Evolutionary conservation across 2,888 invertebrate genomes (phyloP).

Genomic region (Trichopoda pennipes): DNA sequence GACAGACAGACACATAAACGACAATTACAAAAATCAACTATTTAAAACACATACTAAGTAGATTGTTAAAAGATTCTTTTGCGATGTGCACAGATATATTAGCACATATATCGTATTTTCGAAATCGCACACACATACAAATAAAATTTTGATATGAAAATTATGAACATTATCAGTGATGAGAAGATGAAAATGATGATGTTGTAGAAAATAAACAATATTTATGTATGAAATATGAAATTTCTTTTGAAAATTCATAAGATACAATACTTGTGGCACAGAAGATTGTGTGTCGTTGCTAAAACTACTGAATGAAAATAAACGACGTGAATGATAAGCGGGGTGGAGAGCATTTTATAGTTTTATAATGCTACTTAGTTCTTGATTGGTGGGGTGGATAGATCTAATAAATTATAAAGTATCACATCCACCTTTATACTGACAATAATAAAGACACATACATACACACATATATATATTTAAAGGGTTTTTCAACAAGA

Average conservation of each 20-base stretch:
- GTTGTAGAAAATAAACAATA: constrained; percentile 22
- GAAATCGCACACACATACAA: not conserved
- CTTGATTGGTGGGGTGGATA: constrained; percentile 41
- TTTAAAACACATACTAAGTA: not conserved
- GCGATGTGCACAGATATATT: not conserved
- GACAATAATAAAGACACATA: not conserved
- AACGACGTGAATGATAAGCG: not conserved
- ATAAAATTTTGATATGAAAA: constrained; percentile 39
- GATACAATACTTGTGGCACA: no score
- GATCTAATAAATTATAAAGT: constrained; percentile 28
- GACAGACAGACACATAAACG: not conserved
- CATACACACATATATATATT: not conserved
- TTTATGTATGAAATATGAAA: not conserved
- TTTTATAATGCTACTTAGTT: constrained; percentile 20
- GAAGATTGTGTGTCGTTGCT: not conserved
- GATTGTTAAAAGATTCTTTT: constrained; percentile 7
- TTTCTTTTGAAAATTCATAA: constrained; percentile 14
- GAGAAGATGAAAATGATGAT: constrained; percentile 5
- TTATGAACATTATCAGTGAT: constrained; percentile 22
- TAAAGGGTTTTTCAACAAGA: no score
- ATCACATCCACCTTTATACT: constrained; percentile 6
- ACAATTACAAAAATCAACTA: constrained; percentile 12
- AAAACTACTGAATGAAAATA: constrained; percentile 39
- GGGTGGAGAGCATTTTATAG: constrained; percentile 4
- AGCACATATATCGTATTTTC: not conserved